A percentile compares a stretch with the other conserved stretches of the same genome.
phyloP scores from a whole-genome alignment of 2,888 invertebrate genomes.

The Nyleta sp. region DNA sequence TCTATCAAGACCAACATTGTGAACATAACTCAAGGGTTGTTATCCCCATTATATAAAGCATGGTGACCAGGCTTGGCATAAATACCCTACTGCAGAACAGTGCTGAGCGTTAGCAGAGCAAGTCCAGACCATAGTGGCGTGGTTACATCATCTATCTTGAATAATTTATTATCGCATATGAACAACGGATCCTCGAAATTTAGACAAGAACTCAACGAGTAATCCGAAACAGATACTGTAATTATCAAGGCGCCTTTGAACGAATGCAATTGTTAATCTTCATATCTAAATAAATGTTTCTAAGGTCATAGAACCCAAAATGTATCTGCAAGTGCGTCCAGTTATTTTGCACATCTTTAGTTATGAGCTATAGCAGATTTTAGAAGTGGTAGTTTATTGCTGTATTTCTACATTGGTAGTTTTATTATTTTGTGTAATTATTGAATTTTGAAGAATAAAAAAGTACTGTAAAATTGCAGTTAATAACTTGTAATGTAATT shows the following conservation, averaged over 20 bases:
- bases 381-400: no score
- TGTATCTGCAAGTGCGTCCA: not conserved
- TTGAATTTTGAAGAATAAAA: no score
- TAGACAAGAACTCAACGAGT: conserved; percentile 79
- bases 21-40: conserved; percentile 81
- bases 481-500: no score
- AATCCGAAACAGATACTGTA: conserved; percentile 73
- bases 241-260: conserved; percentile 45
- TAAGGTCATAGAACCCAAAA: conserved; percentile 11
- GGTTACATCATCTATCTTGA: conserved; percentile 82
- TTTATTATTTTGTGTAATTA: no score
- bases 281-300: conserved; percentile 29
- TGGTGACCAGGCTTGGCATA: conserved; percentile 82
- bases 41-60: conserved; percentile 80
- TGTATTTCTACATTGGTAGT: no score
- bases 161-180: conserved; percentile 80
- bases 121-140: conserved; percentile 81
- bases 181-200: conserved; percentile 78
- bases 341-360: not conserved
- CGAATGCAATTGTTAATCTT: conserved; percentile 40
- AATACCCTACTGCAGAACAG: conserved; percentile 81
- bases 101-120: conserved; percentile 77
- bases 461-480: no score
- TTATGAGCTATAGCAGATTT: no score
- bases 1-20: conserved; percentile 82